Evolutionary conservation across 1,140 invertebrate species (phyloP).

Genomic region (Lithobius niger): DNA sequence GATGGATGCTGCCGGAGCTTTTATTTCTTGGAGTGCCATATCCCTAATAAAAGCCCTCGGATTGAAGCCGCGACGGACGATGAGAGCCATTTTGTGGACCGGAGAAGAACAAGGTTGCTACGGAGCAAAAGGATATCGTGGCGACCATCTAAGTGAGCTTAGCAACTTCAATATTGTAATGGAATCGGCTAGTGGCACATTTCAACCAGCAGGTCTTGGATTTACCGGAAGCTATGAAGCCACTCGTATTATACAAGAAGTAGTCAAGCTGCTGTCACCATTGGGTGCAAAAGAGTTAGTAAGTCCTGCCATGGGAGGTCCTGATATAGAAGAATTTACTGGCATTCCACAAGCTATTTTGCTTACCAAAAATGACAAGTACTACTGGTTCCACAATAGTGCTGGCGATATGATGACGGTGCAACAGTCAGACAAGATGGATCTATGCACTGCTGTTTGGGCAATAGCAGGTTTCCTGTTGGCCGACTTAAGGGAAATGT

Average conservation of each 20-base stretch:
- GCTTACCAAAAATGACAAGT: conserved; percentile 50
- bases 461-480: conserved; percentile 55
- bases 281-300: conserved; percentile 21
- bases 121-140: conserved; percentile 49
- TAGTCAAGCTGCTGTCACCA: conserved; percentile 35
- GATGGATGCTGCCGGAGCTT: conserved; percentile 51
- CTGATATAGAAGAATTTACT: conserved; percentile 22
- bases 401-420: conserved; percentile 63
- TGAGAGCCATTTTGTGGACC: conserved; percentile 65
- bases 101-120: conserved; percentile 58
- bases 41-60: conserved; percentile 50
- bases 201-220: conserved; percentile 49
- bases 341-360: conserved; percentile 54
- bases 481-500: conserved; percentile 51
- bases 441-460: conserved; percentile 56
- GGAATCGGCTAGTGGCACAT: conserved; percentile 74
- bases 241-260: conserved; percentile 46
- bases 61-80: conserved; percentile 53
- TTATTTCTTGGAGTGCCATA: conserved; percentile 56
- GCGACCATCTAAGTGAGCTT: conserved; percentile 44
- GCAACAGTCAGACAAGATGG: conserved; percentile 47
- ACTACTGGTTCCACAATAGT: conserved; percentile 72
- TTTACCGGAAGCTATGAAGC: conserved; percentile 43
- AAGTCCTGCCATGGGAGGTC: conserved; percentile 16
- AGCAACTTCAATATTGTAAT: conserved; percentile 53